Percentiles rank a stretch among this genome's conserved stretches.
Conservation (phyloP, 1,140 invertebrate genomes). For the Protaetia brevitarsis region DNA sequence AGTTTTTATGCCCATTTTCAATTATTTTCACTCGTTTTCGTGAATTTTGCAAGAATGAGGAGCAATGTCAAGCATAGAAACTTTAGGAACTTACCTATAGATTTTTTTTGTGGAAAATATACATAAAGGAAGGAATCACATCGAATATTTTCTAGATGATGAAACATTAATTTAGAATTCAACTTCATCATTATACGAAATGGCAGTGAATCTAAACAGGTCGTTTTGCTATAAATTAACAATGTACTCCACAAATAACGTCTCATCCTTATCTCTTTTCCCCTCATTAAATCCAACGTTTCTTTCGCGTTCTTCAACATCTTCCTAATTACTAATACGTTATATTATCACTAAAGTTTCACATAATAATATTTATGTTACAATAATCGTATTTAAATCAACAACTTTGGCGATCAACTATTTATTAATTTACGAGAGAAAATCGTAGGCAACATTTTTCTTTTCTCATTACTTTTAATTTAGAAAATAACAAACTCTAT, state of each 20-base stretch:
- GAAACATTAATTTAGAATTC: slow-evolving; percentile 8
- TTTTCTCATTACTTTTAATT: background rate
- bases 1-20: too few species aligned
- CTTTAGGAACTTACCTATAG: too few species aligned
- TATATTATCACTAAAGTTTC: slow-evolving; percentile 6
- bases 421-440: too few species aligned
- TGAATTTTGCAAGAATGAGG: too few species aligned
- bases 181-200: slow-evolving; percentile 3
- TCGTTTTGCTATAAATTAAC: slow-evolving; percentile 15
- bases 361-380: background rate
- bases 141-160: too few species aligned
- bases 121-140: too few species aligned
- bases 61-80: too few species aligned
- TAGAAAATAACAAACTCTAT: too few species aligned
- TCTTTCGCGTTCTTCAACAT: too few species aligned
- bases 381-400: slow-evolving; percentile 4
- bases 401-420: slow-evolving; percentile 1
- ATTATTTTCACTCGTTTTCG: too few species aligned
- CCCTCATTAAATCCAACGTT: background rate
- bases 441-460: slow-evolving; percentile 2
- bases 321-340: too few species aligned
- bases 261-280: background rate
- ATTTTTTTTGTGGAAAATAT: too few species aligned
- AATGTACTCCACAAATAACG: background rate
- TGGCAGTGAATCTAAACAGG: slow-evolving; percentile 14